phyloP scores from a whole-genome alignment of 2,113 vertebrate species.

The Petrocephalus zakoni region DNA sequence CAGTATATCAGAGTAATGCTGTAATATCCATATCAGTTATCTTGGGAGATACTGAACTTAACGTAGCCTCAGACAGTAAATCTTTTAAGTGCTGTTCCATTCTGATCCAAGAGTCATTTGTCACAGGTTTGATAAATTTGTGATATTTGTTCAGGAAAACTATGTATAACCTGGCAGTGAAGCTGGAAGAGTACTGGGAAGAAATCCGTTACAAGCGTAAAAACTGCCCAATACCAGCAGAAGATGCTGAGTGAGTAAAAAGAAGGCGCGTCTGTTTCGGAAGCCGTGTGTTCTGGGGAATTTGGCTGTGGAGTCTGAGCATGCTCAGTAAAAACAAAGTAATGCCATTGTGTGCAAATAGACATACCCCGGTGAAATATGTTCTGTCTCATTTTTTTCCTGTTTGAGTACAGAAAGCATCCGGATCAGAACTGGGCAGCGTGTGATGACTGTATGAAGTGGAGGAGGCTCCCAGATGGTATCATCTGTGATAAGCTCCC shows the following conservation, averaged over 20 bases:
- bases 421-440: conserved; percentile 94
- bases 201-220: conserved; percentile 23
- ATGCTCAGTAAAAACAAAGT: no score
- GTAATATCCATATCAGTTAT: no score
- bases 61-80: no score
- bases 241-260: conserved; percentile 29
- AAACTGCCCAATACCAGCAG: conserved; percentile 17
- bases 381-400: background rate
- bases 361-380: background rate
- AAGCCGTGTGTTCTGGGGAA: no score
- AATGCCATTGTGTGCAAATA: no score
- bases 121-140: background rate
- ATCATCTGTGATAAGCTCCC: conserved; percentile 67
- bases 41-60: no score
- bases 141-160: conserved; percentile 27
- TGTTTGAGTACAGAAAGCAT: conserved; percentile 59
- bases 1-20: background rate
- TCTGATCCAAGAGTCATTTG: background rate
- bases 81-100: no score
- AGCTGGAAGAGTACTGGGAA: conserved; percentile 34
- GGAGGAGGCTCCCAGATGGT: conserved; percentile 89
- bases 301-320: no score
- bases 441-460: conserved; percentile 73
- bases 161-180: conserved; percentile 30
- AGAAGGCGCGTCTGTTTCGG: no score